phyloP scores from a whole-genome alignment of 2,888 invertebrate genomes.

The Antheraea yamamai region DNA sequence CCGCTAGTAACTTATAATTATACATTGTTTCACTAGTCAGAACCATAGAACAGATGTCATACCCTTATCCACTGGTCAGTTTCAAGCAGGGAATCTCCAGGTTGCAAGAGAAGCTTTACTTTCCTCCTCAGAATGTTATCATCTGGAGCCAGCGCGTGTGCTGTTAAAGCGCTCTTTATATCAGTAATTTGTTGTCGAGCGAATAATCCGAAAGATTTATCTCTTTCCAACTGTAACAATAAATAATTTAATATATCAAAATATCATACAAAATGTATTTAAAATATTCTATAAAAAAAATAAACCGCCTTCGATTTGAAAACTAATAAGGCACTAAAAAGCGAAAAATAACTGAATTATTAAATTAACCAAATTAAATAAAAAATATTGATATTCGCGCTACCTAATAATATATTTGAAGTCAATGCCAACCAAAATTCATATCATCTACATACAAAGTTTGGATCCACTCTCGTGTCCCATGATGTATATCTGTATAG shows the following conservation, averaged over 20 bases:
- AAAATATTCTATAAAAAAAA: too few relatives aligned
- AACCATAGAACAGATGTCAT: too few relatives aligned
- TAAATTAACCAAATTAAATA: too few relatives aligned
- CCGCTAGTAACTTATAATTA: background rate
- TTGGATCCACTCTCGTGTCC: too few relatives aligned
- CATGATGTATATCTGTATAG: too few relatives aligned
- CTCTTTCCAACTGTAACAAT: conserved; percentile 62
- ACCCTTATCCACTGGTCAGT: conserved; percentile 79
- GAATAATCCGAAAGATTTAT: conserved; percentile 74
- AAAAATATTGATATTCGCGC: too few relatives aligned
- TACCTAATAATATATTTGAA: too few relatives aligned
- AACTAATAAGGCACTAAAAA: too few relatives aligned
- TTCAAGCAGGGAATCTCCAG: conserved; percentile 76
- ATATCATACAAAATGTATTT: background rate
- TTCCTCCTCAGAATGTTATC: conserved; percentile 72
- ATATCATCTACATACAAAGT: too few relatives aligned
- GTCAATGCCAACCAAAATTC: too few relatives aligned
- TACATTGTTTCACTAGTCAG: background rate
- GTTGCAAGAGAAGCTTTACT: conserved; percentile 72
- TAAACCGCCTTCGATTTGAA: too few relatives aligned
- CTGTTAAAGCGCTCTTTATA: conserved; percentile 56
- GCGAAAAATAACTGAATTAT: too few relatives aligned
- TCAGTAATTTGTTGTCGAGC: conserved; percentile 68
- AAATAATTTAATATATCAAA: background rate
- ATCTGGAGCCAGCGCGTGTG: conserved; percentile 52